Percentiles rank a stretch among this genome's conserved stretches.
phyloP scores from a whole-genome alignment of 1,140 invertebrate genomes.

The Caenorhabditis brenneri region DNA sequence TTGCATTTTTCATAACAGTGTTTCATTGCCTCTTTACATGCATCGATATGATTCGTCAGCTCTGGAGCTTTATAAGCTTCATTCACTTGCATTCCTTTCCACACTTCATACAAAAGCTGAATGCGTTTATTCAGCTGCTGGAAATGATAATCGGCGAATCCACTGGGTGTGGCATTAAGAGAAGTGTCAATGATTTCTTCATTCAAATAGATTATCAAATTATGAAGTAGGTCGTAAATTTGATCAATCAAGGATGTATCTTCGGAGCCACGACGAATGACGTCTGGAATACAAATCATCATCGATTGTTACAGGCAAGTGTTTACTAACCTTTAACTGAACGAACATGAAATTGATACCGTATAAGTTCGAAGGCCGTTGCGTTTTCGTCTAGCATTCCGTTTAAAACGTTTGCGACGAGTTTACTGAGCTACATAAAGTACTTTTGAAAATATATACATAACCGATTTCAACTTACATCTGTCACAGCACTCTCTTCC shows the following conservation, averaged over 20 bases:
- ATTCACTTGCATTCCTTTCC: not conserved
- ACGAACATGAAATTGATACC: not conserved
- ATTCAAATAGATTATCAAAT: slow-evolving; percentile 4
- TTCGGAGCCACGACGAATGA: not conserved
- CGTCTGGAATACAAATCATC: not conserved
- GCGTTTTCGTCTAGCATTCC: not conserved
- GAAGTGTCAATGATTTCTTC: slow-evolving; percentile 1
- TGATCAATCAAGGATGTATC: not conserved
- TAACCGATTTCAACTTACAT: no score
- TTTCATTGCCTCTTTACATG: not conserved
- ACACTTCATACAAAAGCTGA: not conserved
- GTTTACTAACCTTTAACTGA: not conserved
- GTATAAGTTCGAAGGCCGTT: not conserved
- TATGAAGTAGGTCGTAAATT: not conserved
- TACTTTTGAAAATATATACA: no score
- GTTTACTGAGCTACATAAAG: not conserved
- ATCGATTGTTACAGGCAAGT: not conserved
- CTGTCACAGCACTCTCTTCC: slow-evolving; percentile 4
- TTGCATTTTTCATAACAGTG: not conserved
- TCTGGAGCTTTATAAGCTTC: not conserved
- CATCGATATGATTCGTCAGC: not conserved
- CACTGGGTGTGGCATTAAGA: not conserved
- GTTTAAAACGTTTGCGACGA: not conserved
- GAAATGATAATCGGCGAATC: slow-evolving; percentile 4
- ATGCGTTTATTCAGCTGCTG: not conserved